These are phyloP conservation scores for Euphydryas editha DNA, from an alignment of 2,888 invertebrate genomes.

Conservation along the genomic window DNA sequence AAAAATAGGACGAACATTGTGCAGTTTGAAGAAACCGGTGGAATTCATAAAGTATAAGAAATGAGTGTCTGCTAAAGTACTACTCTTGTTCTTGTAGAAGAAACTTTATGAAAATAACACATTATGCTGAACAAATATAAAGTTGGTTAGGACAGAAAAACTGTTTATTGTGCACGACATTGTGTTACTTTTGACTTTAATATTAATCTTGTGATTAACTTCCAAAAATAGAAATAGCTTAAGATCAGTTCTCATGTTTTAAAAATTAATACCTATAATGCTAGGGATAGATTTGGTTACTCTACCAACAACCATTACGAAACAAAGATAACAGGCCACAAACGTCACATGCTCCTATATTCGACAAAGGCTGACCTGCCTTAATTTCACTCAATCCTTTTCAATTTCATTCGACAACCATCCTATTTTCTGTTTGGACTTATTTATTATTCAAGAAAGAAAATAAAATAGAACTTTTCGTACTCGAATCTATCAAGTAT, in stretches of 20 bases:
- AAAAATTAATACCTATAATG: not conserved
- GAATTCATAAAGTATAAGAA: no score
- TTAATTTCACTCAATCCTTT: constrained; percentile 29
- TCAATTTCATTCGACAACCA: constrained; percentile 16
- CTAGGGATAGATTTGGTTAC: constrained; percentile 6
- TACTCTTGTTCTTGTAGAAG: no score
- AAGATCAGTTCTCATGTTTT: no score
- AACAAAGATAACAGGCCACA: constrained; percentile 29
- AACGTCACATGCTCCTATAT: constrained; percentile 21
- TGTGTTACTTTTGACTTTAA: no score
- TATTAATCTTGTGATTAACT: no score
- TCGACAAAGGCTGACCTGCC: constrained; percentile 31
- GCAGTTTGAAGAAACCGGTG: no score
- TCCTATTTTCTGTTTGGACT: constrained; percentile 11
- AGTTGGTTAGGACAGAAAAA: not conserved
- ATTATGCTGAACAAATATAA: not conserved
- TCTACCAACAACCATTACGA: constrained; percentile 18
- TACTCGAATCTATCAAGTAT: not conserved
- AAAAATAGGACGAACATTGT: no score
- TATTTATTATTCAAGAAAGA: constrained; percentile 6
- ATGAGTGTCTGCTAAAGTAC: no score
- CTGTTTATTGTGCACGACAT: no score
- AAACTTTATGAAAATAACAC: no score
- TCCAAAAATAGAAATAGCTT: no score
- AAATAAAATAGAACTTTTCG: not conserved